Evolutionary conservation across 2,888 invertebrate species (phyloP), one percentile per base, ranked within the genome.

Genomic region (Lagria hirta): DNA sequence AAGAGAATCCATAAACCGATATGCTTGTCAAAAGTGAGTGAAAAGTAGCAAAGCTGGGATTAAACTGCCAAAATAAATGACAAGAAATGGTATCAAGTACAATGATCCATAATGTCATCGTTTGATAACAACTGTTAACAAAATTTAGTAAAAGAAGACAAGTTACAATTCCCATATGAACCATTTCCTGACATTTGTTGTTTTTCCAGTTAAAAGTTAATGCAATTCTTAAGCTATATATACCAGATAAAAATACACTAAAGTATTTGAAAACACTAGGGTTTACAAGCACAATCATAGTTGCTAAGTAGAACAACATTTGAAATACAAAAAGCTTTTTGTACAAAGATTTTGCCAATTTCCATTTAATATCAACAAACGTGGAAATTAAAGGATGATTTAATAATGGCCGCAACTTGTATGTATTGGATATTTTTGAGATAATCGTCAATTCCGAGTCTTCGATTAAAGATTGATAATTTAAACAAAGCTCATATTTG

Each of bases 301-400:
- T 13, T 5, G 22, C 10, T 1, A 22, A 2, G 11, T 45, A 45
- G 15, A 37, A 45, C 5, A 37, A 12, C n/a, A 40, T 8, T 7
- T 45, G 33, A 13, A 45, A 40, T 11, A 24, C 3, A 8, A 45
- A 33, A 5, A 45, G 15, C n/a, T 21, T 22, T 8, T 16, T 16
- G 15, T 27, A 40, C 7, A 23, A 7, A 13, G 33, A 10, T n/a
- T 45, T 11, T 4, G 29, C 27, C 6, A 38, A 22, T 17, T 45
- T 26, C 45, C 45, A 45, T 15, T 45, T 45, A 7, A 45, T 22
- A 13, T 45, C 27, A 10, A 45, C 27, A 15, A 40, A 45, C 5
- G 27, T 24, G 5, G 40, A 33, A 3, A 45, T 32, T 4, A 45
- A 11, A 8, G 40, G 34, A 34, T 45, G 45, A 10, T 40, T 33